Evolutionary conservation across 2,113 vertebrate genomes (phyloP).

Genomic region (Petaurus breviceps): DNA sequence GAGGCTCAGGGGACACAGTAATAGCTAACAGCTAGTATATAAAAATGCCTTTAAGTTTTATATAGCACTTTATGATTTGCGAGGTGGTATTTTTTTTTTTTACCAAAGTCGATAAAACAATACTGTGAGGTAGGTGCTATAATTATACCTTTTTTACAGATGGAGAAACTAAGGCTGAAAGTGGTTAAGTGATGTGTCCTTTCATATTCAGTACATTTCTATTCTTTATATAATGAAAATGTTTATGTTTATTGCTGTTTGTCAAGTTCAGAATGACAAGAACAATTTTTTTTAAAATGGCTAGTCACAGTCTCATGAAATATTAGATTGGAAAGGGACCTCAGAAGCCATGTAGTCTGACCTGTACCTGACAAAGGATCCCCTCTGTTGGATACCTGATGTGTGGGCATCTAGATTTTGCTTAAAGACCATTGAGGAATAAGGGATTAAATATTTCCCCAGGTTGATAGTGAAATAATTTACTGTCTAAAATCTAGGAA

Average conservation of each 20-base stretch:
- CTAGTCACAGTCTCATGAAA: neutral
- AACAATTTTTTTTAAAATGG: neutral
- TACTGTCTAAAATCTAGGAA: slow-evolving; percentile 45
- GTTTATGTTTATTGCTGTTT: no score
- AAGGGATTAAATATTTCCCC: neutral
- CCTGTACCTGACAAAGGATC: neutral
- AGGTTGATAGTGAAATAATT: neutral
- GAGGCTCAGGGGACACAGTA: neutral
- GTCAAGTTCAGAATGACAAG: neutral
- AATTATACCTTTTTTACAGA: neutral
- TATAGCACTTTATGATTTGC: neutral
- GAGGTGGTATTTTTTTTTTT: neutral
- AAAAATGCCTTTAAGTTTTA: neutral
- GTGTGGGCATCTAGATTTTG: neutral
- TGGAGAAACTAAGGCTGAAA: neutral
- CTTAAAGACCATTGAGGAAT: neutral
- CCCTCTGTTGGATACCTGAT: neutral
- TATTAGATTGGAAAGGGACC: neutral
- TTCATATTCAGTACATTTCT: no score
- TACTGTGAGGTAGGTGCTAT: neutral
- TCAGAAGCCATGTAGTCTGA: neutral
- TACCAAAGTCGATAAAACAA: neutral
- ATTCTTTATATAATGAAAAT: neutral
- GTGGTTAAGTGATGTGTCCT: neutral
- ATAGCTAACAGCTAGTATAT: neutral